Base-by-base conservation (phyloP, 2,888 invertebrate species). In the Poecilus cupreus region DNA sequence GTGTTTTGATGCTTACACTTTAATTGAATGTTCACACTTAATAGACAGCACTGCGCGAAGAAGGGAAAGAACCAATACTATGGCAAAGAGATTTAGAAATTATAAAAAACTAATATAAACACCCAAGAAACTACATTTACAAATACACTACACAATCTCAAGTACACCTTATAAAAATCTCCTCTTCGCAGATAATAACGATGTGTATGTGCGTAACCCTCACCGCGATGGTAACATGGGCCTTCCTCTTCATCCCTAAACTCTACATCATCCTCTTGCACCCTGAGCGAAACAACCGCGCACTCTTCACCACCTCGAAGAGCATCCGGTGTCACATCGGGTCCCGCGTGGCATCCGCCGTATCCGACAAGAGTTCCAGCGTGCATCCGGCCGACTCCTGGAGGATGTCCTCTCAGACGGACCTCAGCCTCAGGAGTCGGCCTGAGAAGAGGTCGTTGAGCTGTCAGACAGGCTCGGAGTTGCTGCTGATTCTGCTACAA, bases 201-300 rank as follows among this genome's bases (percentile, higher is more conserved):
- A 85, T 87, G 91, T 93, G 94, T 85, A 91, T 95, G 88, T 94
- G 94, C 86, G 93, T 94, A 64, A 94, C 93, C n/a, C 89, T 95
- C 74, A 94, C 93, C 85, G 94, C 95, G 4, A 91, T 93, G 85
- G 94, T 95, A 5, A 94, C 94, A 51, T 91, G 95, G 86, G 90
- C 93, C 70, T 92, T 95, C 84, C 91, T 95, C 81, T 95, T 96
- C 89, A 90, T 94, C 83, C 95, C 95, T 1, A 95, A 95, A 89
- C 89, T 95, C 57, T 96, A 94, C 88, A 94, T 95, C 85, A 95
- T 95, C 83, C 87, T 95, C 49, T 91, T 94, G 85, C 91, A 93
- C 82, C 95, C 96, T 3, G 94, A 95, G 89, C 92, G 93, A 86
- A 96, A 96, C 89, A 94, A 94, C 84, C 90, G 95, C 64, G 93